These are phyloP conservation scores for Urocynchramus pylzowi DNA, from an alignment of 2,113 vertebrate genomes.

Conservation along the genomic window DNA sequence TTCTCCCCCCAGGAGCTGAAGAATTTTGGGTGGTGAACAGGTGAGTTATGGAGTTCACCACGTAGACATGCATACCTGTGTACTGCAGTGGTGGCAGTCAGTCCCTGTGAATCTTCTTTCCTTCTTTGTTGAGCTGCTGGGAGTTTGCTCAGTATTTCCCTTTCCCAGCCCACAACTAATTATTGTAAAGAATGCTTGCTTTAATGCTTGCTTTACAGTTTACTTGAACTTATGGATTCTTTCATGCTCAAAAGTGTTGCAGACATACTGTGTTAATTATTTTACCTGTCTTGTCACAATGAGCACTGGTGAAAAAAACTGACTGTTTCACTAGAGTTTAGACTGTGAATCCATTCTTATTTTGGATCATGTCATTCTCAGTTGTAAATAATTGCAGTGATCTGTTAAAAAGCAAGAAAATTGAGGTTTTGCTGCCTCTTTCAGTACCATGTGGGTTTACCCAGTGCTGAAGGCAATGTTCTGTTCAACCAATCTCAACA, in stretches of 20 bases:
- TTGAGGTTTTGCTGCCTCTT: background rate
- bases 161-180: background rate
- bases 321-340: background rate
- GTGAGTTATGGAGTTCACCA: background rate
- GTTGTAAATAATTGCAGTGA: background rate
- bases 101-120: background rate
- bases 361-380: background rate
- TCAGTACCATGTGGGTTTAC: background rate
- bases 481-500: background rate
- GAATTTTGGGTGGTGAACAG: background rate
- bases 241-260: background rate
- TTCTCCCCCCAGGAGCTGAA: background rate
- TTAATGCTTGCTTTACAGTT: background rate
- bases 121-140: background rate
- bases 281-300: background rate
- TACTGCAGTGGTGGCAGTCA: background rate
- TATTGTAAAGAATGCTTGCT: background rate
- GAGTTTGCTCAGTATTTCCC: background rate
- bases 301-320: background rate
- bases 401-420: background rate
- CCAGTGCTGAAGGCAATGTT: background rate
- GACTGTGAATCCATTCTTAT: background rate
- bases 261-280: background rate
- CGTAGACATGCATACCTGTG: accelerated
- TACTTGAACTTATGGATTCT: background rate